Base-by-base conservation (phyloP, 2,888 invertebrate genomes). In the Crematogaster levior region DNA sequence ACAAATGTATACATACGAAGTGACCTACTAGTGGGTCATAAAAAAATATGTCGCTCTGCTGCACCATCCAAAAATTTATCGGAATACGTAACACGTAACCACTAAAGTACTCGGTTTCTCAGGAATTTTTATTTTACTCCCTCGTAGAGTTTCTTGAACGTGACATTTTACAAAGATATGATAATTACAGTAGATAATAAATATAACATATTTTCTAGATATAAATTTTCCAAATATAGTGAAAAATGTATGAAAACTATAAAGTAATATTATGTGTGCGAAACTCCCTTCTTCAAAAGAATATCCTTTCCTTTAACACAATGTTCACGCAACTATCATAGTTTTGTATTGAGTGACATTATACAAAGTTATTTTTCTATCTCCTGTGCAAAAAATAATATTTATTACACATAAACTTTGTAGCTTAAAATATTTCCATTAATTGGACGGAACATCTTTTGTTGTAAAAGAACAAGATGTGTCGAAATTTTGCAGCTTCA, bases 41-140 rank as follows among this genome's bases (percentile, higher is more conserved):
- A 68, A 70, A 60, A 58, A 58, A 43, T 37, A 40, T 72, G 5
- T 15, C 30, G 9, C 15, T 72, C 34, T 18, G 27, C 24, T 34
- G 24, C 18, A 53, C 5, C 30, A 30, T 10, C 18, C 0, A 73
- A 43, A 72, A 73, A 43, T 60, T 60, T 60, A 73, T 73, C 30
- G 30, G 10, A 43, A 21, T 46, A 30, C 1, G 12, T 61, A 21
- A 12, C 15, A 10, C 15, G 7, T 27, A 24, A 40, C 15, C 40
- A 34, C 12, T 27, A 30, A 58, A 27, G 2, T 58, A 58, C 18
- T 21, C 21, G 21, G 10, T 60, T 46, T n/a, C 15, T 10, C n/a
- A 43, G 60, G 18, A 60, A 73, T 46, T 46, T 73, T 34, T 73
- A 21, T 3, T 15, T 2, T 34, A 60, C 6, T 60, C 43, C n/a